These are phyloP conservation scores for Drosophila meridionalis DNA, from an alignment of 2,888 invertebrate genomes.

Conservation along the genomic window DNA sequence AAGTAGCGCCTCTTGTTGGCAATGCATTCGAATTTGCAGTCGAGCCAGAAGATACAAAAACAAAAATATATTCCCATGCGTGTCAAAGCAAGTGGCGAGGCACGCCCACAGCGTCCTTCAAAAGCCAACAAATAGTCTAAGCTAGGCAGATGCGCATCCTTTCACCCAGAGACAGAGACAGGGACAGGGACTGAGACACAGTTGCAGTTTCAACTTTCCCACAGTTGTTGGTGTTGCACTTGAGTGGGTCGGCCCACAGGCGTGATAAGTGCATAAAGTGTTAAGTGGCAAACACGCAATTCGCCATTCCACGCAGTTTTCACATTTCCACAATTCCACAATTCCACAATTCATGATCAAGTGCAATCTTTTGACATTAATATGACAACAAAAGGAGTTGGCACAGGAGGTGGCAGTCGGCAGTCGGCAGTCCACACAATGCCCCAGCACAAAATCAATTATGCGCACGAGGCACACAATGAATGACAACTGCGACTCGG, in stretches of 20 bases:
- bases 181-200: not conserved
- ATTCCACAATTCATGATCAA: slow-evolving; percentile 76
- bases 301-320: slow-evolving; percentile 44
- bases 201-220: slow-evolving; percentile 42
- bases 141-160: slow-evolving; percentile 49
- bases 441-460: slow-evolving; percentile 64
- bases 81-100: slow-evolving; percentile 45
- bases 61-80: slow-evolving; percentile 58
- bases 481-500: slow-evolving; percentile 56
- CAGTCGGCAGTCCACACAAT: slow-evolving; percentile 16
- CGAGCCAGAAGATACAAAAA: slow-evolving; percentile 21
- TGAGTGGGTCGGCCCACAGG: slow-evolving; percentile 52
- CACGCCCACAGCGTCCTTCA: slow-evolving; percentile 56
- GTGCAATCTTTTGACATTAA: slow-evolving; percentile 81
- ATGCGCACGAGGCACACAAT: slow-evolving; percentile 74
- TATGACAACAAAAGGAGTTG: slow-evolving; percentile 74
- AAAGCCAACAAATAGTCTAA: not conserved
- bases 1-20: slow-evolving; percentile 29
- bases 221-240: slow-evolving; percentile 40
- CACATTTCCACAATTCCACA: slow-evolving; percentile 30
- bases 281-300: slow-evolving; percentile 77
- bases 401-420: slow-evolving; percentile 25
- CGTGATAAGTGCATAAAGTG: slow-evolving; percentile 56
- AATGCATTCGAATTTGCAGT: slow-evolving; percentile 45
- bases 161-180: slow-evolving; percentile 52